phyloP scores from a whole-genome alignment of 2,797 vertebrate genomes.

The Lithobates pipiens region DNA sequence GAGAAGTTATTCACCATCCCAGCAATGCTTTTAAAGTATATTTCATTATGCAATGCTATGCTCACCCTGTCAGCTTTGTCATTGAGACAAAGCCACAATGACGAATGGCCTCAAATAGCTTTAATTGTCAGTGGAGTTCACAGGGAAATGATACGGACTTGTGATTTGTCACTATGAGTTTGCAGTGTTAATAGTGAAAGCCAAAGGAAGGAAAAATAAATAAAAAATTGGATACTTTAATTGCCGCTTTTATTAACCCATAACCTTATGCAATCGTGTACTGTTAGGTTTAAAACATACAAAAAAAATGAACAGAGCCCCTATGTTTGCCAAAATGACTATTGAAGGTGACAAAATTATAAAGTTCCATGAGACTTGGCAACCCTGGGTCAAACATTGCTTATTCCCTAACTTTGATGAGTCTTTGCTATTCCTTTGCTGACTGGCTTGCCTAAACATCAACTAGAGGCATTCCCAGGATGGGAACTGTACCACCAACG shows the following conservation, averaged over 20 bases:
- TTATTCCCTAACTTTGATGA: too few relatives aligned
- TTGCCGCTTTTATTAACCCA: background rate
- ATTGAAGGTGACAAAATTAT: too few relatives aligned
- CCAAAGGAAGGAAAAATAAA: background rate
- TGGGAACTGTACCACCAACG: too few relatives aligned
- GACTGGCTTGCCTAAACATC: too few relatives aligned
- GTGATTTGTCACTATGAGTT: slow-evolving; percentile 40
- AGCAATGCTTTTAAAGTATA: slow-evolving; percentile 51
- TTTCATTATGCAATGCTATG: slow-evolving; percentile 30
- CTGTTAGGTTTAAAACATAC: background rate
- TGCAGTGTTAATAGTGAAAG: slow-evolving; percentile 17
- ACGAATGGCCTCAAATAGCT: slow-evolving; percentile 39
- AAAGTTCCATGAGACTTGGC: too few relatives aligned
- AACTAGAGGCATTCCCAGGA: too few relatives aligned
- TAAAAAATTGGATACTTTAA: slow-evolving; percentile 1
- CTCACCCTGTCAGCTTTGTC: slow-evolving; percentile 24
- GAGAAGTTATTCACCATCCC: slow-evolving; percentile 33
- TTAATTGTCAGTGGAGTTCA: slow-evolving; percentile 38
- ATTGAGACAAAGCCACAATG: slow-evolving; percentile 46
- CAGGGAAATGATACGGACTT: slow-evolving; percentile 16
- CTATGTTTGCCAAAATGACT: too few relatives aligned
- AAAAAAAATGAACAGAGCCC: background rate
- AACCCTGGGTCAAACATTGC: too few relatives aligned
- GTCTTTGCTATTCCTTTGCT: too few relatives aligned
- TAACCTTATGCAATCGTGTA: background rate